These are phyloP conservation scores for Lophius piscatorius DNA, from an alignment of 2,113 vertebrate species.

Conservation along the genomic window DNA sequence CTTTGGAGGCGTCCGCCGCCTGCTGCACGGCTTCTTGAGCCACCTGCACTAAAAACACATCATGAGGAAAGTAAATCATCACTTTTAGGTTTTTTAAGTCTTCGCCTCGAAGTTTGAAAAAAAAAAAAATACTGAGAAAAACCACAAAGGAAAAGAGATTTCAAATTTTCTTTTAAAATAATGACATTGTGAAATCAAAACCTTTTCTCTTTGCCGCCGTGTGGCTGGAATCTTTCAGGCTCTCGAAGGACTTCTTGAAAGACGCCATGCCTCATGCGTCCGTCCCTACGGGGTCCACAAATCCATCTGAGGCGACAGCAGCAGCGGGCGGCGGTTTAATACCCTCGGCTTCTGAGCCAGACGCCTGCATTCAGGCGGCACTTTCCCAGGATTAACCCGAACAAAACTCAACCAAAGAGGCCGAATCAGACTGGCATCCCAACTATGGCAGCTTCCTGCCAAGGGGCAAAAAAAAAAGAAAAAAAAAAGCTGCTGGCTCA, in stretches of 20 bases:
- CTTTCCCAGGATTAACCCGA: slow-evolving; percentile 72
- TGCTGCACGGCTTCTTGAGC: slow-evolving; percentile 80
- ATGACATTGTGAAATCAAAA: not conserved
- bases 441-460: slow-evolving; percentile 54
- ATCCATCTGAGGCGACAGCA: slow-evolving; percentile 25
- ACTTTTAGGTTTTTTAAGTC: not conserved
- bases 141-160: not conserved
- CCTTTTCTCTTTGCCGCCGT: slow-evolving; percentile 34
- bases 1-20: slow-evolving; percentile 82
- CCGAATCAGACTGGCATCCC: slow-evolving; percentile 70
- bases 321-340: slow-evolving; percentile 71
- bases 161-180: not conserved
- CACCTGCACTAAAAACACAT: slow-evolving; percentile 75
- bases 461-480: no score
- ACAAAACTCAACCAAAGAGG: slow-evolving; percentile 63
- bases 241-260: slow-evolving; percentile 79
- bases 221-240: slow-evolving; percentile 69
- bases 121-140: not conserved
- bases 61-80: not conserved
- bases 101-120: not conserved
- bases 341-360: slow-evolving; percentile 58
- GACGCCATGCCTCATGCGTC: slow-evolving; percentile 71
- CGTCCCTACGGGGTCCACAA: slow-evolving; percentile 29
- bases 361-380: slow-evolving; percentile 47
- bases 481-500: slow-evolving; percentile 64